A percentile compares a stretch with the other conserved stretches of the same genome.
Conservation (phyloP, 2,797 vertebrate genomes). For the Lemur catta region DNA sequence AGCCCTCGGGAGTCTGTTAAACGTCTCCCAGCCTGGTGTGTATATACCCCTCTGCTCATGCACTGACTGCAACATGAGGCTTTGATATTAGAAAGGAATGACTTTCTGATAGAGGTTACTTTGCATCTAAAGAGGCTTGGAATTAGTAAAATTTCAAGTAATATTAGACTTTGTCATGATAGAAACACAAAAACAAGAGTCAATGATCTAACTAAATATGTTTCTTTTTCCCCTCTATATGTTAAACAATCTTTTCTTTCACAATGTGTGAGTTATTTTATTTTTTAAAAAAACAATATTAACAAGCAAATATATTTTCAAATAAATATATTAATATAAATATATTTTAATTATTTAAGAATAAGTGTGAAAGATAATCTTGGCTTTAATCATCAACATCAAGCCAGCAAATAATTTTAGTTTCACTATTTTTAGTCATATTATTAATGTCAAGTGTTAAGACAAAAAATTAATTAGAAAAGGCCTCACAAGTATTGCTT, state of each 20-base stretch:
- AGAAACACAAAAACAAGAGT: neutral
- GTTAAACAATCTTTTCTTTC: neutral
- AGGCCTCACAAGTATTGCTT: neutral
- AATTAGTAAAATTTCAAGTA: neutral
- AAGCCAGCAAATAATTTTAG: neutral
- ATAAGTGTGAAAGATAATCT: neutral
- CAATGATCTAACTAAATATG: neutral
- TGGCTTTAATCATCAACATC: neutral
- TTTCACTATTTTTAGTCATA: neutral
- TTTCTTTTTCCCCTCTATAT: neutral
- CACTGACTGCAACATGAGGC: neutral
- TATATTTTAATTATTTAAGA: neutral
- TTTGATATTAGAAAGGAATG: neutral
- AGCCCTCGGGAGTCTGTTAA: neutral
- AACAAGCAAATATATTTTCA: neutral
- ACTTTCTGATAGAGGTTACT: neutral
- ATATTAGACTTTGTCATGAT: neutral
- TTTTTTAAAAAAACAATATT: neutral
- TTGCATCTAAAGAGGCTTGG: neutral
- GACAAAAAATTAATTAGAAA: neutral
- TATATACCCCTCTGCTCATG: rapidly evolving
- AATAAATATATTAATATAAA: neutral
- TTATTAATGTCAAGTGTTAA: neutral
- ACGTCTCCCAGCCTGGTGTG: rapidly evolving
- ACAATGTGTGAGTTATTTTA: neutral